These are phyloP conservation scores for Brotula barbata DNA, from an alignment of 2,797 vertebrate species.

Conservation along the genomic window DNA sequence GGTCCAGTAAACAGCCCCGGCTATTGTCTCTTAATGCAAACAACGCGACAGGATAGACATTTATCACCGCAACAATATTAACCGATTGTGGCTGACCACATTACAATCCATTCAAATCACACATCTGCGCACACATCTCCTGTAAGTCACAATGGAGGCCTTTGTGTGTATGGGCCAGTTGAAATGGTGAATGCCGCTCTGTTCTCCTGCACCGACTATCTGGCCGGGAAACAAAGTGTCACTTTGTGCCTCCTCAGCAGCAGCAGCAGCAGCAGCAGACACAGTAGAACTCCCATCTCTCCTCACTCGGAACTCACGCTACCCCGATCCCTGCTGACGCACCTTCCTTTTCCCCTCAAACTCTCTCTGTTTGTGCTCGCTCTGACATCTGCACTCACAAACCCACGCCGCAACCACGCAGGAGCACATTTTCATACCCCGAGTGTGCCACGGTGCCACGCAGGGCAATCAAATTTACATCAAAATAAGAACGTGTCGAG, in stretches of 20 bases:
- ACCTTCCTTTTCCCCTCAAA: slow-evolving; percentile 49
- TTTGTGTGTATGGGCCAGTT: slow-evolving; percentile 70
- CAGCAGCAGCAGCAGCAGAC: slow-evolving; percentile 65
- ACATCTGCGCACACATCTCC: slow-evolving; percentile 55
- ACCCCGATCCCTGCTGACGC: slow-evolving; percentile 29
- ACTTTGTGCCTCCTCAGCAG: slow-evolving; percentile 79
- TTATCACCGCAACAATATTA: slow-evolving; percentile 15
- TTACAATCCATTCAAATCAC: slow-evolving; percentile 43
- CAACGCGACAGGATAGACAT: slow-evolving; percentile 8
- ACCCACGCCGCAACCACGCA: neutral
- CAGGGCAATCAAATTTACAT: slow-evolving; percentile 30
- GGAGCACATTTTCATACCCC: slow-evolving; percentile 1
- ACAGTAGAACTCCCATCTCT: slow-evolving; percentile 61
- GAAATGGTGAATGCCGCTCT: slow-evolving; percentile 78
- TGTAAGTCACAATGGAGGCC: slow-evolving; percentile 70
- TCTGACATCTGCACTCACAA: slow-evolving; percentile 18
- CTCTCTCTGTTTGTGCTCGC: slow-evolving; percentile 28
- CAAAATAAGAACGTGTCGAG: slow-evolving; percentile 10
- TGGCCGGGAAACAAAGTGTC: slow-evolving; percentile 75
- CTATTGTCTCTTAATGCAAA: slow-evolving; percentile 5
- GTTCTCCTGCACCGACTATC: slow-evolving; percentile 72
- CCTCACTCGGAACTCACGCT: slow-evolving; percentile 37
- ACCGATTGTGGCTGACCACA: slow-evolving; percentile 31
- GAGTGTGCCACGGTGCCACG: neutral
- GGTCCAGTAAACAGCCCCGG: no score